Evolutionary conservation across 2,113 vertebrate species (phyloP).

Genomic region (Coturnix japonica): DNA sequence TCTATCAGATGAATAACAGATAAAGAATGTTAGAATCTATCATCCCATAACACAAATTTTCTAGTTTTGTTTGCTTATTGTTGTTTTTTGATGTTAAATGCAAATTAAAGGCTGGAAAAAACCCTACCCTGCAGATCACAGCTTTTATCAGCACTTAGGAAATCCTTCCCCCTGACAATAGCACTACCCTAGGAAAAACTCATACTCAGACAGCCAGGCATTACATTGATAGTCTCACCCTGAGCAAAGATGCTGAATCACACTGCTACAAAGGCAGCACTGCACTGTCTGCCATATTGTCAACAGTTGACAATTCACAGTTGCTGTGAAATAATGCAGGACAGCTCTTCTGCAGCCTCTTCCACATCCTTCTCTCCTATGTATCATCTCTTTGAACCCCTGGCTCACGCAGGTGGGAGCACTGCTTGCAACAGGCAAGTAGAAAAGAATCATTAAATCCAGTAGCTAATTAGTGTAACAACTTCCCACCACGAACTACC

Average conservation of each 20-base stretch:
- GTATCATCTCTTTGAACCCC: slow-evolving; percentile 23
- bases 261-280: not conserved
- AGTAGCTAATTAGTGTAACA: slow-evolving; percentile 55
- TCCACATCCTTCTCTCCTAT: not conserved
- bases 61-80: not conserved
- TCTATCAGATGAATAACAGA: not conserved
- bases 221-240: not conserved
- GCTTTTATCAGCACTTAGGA: not conserved
- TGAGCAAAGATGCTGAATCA: not conserved
- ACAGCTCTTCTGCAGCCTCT: not conserved
- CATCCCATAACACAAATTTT: not conserved
- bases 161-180: not conserved
- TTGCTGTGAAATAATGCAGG: not conserved
- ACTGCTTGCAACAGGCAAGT: slow-evolving; percentile 55
- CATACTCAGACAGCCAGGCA: not conserved
- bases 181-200: not conserved
- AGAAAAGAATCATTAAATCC: slow-evolving; percentile 43
- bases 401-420: not conserved
- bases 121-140: not conserved
- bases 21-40: not conserved
- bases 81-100: not conserved
- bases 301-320: not conserved
- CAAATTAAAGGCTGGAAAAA: not conserved
- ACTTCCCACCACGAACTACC: not conserved
- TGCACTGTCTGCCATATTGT: not conserved